Conservation (phyloP, 2,113 vertebrate genomes). For the Gorsachius goisagi region DNA sequence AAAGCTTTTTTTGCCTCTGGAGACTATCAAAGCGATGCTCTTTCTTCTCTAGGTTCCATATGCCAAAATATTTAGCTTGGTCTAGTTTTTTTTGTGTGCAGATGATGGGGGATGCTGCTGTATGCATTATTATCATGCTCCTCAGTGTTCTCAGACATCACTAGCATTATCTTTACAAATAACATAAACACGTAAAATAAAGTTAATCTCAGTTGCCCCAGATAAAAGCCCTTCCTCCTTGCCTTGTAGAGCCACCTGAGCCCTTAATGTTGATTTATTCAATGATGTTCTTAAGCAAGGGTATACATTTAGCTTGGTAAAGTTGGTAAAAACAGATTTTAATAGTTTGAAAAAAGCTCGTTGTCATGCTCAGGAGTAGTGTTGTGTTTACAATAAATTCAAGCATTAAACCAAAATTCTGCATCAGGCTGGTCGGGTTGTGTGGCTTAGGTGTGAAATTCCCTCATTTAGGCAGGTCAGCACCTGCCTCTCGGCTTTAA, state of each 20-base stretch:
- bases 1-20: conserved; percentile 50
- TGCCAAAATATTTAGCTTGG: background rate
- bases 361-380: background rate
- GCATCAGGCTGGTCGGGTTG: background rate
- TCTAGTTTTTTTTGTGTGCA: background rate
- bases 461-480: background rate
- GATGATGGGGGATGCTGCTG: background rate
- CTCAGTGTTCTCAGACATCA: background rate
- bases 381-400: background rate
- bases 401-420: background rate
- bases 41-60: background rate
- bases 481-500: background rate
- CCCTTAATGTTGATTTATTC: background rate
- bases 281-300: background rate
- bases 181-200: background rate
- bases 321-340: background rate
- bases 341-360: background rate
- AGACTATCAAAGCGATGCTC: background rate
- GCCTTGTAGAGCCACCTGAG: background rate
- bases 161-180: background rate
- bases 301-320: background rate
- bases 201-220: background rate
- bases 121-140: background rate
- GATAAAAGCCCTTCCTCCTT: background rate
- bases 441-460: background rate